Evolutionary conservation across 1,140 invertebrate species (phyloP), one percentile per base, ranked within the genome.

Genomic region (Penaeus indicus): DNA sequence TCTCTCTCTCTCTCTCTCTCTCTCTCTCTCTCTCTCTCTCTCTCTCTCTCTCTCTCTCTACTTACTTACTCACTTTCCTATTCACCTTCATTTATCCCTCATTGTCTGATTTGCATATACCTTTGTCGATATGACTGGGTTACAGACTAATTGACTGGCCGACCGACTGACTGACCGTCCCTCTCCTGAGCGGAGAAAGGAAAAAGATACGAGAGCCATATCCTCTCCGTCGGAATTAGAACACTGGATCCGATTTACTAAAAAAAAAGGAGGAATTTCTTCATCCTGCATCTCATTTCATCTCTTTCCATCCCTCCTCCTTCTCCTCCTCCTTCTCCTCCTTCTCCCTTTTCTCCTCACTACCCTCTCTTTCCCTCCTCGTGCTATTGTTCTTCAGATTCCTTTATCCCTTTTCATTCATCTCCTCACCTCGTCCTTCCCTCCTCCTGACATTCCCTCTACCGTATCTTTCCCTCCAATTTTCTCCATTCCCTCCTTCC

Each of bases 321-420:
- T 42, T 61, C 60, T 54, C 16, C 42, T 25, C n/a, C 42, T 22
- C 72, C 18, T 75, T 13, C n/a, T 75, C 42, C n/a, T 25, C 18
- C n/a, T 25, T 38, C 32, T 78, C 38, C 38, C 47, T 0, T 0
- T 78, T 13, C 16, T 13, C n/a, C 27, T 19, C 60, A 4, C 16
- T 79, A n/a, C 77, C 38, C 72, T 27, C 25, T 27, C 72, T 4
- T 27, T 77, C 60, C 27, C 32, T 42, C 32, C 32, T 32, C 32
- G 32, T 32, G 2, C 32, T 32, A 32, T 32, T 54, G 38, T 79
- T 54, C n/a, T 79, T 32, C 32, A 32, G 32, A 32, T 32, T 54
- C 60, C 77, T 54, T 47, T n/a, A 38, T 79, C 77, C 77, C 18
- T 79, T 60, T 60, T 79, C 77, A 27, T 79, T 60, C 77, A 54